Conservation (phyloP, 2,888 invertebrate species). For the Diarsia dahlii region DNA sequence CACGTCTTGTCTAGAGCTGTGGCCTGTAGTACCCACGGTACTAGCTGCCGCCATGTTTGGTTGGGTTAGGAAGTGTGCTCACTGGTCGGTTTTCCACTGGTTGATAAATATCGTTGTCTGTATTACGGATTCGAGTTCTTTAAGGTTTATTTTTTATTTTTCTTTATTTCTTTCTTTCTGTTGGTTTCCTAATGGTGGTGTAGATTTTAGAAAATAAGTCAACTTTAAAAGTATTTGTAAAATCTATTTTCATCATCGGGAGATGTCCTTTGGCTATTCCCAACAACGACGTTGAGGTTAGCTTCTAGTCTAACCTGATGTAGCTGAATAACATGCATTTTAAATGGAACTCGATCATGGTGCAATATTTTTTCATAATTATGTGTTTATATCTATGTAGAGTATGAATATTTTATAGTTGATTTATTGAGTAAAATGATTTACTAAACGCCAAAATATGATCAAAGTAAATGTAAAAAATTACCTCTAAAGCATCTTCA, state of each 20-base stretch:
- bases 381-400: too few species aligned
- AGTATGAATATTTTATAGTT: too few species aligned
- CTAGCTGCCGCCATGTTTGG: slow-evolving; percentile 54
- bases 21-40: slow-evolving; percentile 48
- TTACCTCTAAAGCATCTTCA: too few species aligned
- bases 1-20: slow-evolving; percentile 46
- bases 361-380: too few species aligned
- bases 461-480: not conserved
- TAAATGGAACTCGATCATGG: too few species aligned
- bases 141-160: too few species aligned
- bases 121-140: too few species aligned
- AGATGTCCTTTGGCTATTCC: too few species aligned
- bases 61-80: not conserved
- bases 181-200: not conserved
- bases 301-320: too few species aligned
- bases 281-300: too few species aligned
- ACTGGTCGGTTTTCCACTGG: not conserved
- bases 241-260: not conserved
- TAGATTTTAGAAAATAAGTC: not conserved
- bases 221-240: not conserved
- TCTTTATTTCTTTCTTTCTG: not conserved
- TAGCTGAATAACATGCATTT: too few species aligned
- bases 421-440: not conserved
- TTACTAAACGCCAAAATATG: not conserved
- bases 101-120: not conserved